These are phyloP conservation scores for Presbytis comata DNA, from an alignment of 2,797 vertebrate genomes.

Conservation along the genomic window DNA sequence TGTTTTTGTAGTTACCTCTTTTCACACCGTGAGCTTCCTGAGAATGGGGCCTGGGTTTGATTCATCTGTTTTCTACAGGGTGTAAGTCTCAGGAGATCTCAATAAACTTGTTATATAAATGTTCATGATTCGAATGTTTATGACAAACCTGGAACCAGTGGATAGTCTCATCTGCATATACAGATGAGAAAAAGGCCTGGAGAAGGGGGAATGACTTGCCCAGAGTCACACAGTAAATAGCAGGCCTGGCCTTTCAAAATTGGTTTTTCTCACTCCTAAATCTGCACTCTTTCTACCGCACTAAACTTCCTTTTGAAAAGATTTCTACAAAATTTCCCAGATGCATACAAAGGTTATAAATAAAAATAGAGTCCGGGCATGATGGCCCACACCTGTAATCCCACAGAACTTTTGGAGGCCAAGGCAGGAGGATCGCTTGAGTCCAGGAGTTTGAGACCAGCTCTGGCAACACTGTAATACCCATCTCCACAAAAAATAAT, in stretches of 20 bases:
- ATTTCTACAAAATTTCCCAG: neutral
- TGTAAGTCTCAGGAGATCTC: neutral
- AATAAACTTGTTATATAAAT: slow-evolving; percentile 66
- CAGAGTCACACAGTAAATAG: neutral
- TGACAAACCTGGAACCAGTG: neutral
- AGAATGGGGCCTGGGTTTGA: neutral
- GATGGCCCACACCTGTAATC: too few species aligned
- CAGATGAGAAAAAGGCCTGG: neutral
- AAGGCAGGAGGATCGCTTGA: too few species aligned
- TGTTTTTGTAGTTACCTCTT: slow-evolving; percentile 13
- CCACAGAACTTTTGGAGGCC: too few species aligned
- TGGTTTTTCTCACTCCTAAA: neutral
- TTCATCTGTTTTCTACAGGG: slow-evolving; percentile 34
- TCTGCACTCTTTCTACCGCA: neutral
- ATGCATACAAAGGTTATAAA: neutral
- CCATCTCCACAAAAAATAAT: too few species aligned
- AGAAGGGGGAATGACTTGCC: neutral
- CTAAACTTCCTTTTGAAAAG: neutral
- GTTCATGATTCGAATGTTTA: slow-evolving; percentile 6
- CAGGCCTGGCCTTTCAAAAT: neutral
- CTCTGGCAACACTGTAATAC: too few species aligned
- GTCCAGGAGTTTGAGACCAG: too few species aligned
- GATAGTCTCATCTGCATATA: neutral
- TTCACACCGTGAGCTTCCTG: neutral
- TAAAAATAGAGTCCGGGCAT: neutral